Conservation (phyloP, 2,113 vertebrate genomes). For the Martes martes region DNA sequence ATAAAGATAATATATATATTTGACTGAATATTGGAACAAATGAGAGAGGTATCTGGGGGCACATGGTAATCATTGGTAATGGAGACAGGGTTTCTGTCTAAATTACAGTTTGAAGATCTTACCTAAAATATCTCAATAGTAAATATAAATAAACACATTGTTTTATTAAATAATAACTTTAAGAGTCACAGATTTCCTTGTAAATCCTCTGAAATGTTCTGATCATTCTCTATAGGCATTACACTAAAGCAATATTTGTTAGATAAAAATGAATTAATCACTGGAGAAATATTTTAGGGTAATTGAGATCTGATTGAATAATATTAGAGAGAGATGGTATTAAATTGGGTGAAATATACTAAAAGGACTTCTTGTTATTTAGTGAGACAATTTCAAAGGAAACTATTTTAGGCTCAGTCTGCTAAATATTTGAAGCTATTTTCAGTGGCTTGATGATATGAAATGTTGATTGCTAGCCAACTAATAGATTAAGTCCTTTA, state of each 20-base stretch:
- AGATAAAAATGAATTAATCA: conserved; percentile 59
- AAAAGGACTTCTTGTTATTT: conserved; percentile 30
- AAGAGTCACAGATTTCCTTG: neutral
- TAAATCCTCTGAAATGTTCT: conserved; percentile 19
- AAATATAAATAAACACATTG: conserved; percentile 1
- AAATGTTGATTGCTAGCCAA: conserved; percentile 57
- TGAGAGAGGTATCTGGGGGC: neutral
- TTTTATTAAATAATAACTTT: neutral
- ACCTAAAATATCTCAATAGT: neutral
- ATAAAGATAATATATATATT: neutral
- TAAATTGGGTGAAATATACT: neutral
- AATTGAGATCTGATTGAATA: conserved; percentile 56
- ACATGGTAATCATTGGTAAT: neutral
- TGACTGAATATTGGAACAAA: neutral
- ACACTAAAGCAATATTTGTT: conserved; percentile 46
- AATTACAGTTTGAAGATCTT: conserved; percentile 5
- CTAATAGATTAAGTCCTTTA: conserved; percentile 52
- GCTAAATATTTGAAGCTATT: conserved; percentile 35
- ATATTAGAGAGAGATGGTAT: conserved; percentile 22
- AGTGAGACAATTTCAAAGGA: conserved; percentile 29
- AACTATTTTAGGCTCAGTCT: conserved; percentile 28
- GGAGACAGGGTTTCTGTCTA: neutral
- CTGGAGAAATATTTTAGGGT: conserved; percentile 45
- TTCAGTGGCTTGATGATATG: conserved; percentile 33
- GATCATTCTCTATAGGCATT: conserved; percentile 35